Evolutionary conservation across 1,140 invertebrate genomes (phyloP), one percentile per base, ranked within the genome.

Genomic region (Neodiprion virginianus): DNA sequence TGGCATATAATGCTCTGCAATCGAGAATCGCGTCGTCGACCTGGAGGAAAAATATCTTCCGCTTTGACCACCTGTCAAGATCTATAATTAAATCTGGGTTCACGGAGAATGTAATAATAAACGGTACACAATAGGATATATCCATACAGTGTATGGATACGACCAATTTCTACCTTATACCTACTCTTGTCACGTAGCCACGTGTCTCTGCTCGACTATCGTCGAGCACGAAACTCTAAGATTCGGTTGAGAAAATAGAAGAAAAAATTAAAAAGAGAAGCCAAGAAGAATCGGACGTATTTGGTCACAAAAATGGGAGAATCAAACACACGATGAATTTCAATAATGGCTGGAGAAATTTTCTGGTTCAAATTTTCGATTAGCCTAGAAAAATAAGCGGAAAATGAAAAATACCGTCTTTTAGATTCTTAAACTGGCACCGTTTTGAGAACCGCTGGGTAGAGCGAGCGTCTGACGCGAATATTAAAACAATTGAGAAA

Each of bases 71-170:
- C 67, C 67, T 69, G 67, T 47, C 76, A 69, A 72, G 73, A 77
- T 77, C 74, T 77, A 77, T 77, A 77, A 77, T 77, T 77, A 69
- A 77, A 77, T 77, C 74, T 77, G 11, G 21, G 40, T 11, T 69
- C 67, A 47, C 40, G 21, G 21, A 69, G 10, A 12, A 23, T 47
- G 61, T 40, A 65, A 69, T 47, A 47, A 47, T 12, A 69, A 9
- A 5, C 10, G 21, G 5, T 7, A 69, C 40, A 69, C 17, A 47
- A 69, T 47, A 11, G 61, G 67, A 23, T 23, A 23, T 23, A 47
- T 12, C 17, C 61, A 65, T 65, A 21, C 61, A 65, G 61, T 17
- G 17, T 21, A 21, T 21, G 17, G 17, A 68, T 61, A 68, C 67
- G 21, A 21, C 67, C 11, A 11, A 69, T 69, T 23, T 65, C 12